These are phyloP conservation scores for Phallusia fumigata DNA, from an alignment of 23 tunicate genomes.

Conservation along the genomic window DNA sequence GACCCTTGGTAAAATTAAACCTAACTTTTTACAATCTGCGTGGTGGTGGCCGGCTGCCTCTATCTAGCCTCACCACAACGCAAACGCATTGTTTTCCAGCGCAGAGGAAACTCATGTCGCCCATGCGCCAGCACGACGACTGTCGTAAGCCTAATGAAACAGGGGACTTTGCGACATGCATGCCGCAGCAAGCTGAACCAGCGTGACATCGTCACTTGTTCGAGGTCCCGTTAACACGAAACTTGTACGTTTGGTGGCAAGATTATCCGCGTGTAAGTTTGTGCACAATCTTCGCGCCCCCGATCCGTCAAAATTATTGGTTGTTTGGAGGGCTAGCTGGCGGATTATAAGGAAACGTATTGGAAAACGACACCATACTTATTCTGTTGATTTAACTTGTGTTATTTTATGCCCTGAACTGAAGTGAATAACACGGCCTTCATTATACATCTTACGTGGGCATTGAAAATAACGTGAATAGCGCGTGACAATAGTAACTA, in stretches of 20 bases:
- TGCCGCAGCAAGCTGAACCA: not conserved
- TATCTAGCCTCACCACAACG: not conserved
- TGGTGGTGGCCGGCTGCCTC: no score
- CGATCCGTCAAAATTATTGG: not conserved
- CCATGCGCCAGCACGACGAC: not conserved
- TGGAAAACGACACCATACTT: no score
- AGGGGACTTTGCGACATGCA: not conserved
- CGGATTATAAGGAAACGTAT: no score
- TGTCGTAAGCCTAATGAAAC: not conserved
- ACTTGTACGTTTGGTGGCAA: not conserved
- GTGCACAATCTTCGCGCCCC: not conserved
- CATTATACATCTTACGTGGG: no score
- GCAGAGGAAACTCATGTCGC: not conserved
- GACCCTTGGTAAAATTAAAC: no score
- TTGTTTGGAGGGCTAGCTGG: no score
- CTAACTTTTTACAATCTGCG: no score
- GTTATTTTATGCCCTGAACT: no score
- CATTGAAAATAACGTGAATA: no score
- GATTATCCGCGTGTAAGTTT: not conserved
- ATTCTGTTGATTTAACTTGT: no score
- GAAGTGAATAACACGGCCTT: no score
- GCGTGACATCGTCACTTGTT: not conserved
- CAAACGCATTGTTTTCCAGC: not conserved
- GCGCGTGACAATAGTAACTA: no score
- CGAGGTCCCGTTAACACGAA: not conserved